phyloP scores from a whole-genome alignment of 2,797 vertebrate genomes.

The Oreortyx pictus region DNA sequence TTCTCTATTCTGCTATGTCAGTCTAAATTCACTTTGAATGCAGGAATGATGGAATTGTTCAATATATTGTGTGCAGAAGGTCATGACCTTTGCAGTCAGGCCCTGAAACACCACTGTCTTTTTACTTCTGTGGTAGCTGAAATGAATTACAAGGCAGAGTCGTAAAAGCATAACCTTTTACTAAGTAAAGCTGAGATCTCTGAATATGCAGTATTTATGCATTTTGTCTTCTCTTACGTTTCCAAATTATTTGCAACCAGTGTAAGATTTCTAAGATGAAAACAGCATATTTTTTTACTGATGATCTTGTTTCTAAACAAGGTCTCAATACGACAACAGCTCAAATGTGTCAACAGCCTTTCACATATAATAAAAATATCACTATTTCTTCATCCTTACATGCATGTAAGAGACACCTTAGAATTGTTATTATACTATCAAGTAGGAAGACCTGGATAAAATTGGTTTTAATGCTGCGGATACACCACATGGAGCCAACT shows the following conservation, averaged over 20 bases:
- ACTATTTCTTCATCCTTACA: not conserved
- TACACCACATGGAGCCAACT: fast-evolving
- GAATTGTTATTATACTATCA: not conserved
- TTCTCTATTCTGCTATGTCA: conserved; percentile 62
- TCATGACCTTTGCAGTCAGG: conserved; percentile 59
- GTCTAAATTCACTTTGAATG: conserved; percentile 72
- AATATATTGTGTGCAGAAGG: conserved; percentile 70
- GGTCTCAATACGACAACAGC: not conserved
- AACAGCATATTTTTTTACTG: not conserved
- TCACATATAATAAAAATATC: not conserved
- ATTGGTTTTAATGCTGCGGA: not conserved
- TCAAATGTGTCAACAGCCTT: not conserved
- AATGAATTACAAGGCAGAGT: conserved; percentile 15
- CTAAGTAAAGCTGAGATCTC: not conserved
- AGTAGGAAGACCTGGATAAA: not conserved
- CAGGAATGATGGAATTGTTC: conserved; percentile 78
- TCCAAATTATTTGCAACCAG: not conserved
- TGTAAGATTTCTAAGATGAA: not conserved
- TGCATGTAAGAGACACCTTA: not conserved
- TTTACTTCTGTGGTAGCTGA: conserved; percentile 40
- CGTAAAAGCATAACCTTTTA: not conserved
- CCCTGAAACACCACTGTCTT: conserved; percentile 21
- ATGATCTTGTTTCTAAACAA: not conserved
- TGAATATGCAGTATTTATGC: conserved; percentile 18
- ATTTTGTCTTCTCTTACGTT: not conserved